phyloP scores from a whole-genome alignment of 2,113 vertebrate species.

The Marmota monax region DNA sequence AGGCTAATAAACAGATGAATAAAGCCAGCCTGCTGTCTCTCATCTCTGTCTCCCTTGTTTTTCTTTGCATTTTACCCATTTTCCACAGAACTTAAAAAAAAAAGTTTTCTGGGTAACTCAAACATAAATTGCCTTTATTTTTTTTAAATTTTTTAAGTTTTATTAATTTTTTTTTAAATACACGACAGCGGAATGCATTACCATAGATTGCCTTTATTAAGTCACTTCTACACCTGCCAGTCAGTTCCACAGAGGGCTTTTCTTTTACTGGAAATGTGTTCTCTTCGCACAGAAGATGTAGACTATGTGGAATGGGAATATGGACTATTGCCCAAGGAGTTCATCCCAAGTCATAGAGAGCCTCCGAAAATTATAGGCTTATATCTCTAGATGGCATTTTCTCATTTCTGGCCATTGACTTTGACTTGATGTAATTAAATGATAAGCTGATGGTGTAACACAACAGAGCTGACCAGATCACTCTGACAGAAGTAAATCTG shows the following conservation, averaged over 20 bases:
- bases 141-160: no score
- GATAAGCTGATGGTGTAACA: not conserved
- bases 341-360: not conserved
- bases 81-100: not conserved
- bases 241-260: not conserved
- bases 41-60: not conserved
- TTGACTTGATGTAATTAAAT: not conserved
- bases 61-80: not conserved
- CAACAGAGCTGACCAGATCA: not conserved
- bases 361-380: not conserved
- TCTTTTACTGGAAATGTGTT: not conserved
- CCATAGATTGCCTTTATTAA: not conserved
- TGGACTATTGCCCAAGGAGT: not conserved
- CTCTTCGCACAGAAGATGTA: not conserved
- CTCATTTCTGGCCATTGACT: not conserved
- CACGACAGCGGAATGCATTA: no score
- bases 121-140: not conserved
- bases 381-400: not conserved
- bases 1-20: conserved; percentile 70
- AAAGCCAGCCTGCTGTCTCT: conserved; percentile 20
- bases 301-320: no score
- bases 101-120: not conserved
- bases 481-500: not conserved
- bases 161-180: no score
- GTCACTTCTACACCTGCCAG: not conserved